Base-by-base conservation (phyloP, 1,140 invertebrate species). In the Lethrus apterus region DNA sequence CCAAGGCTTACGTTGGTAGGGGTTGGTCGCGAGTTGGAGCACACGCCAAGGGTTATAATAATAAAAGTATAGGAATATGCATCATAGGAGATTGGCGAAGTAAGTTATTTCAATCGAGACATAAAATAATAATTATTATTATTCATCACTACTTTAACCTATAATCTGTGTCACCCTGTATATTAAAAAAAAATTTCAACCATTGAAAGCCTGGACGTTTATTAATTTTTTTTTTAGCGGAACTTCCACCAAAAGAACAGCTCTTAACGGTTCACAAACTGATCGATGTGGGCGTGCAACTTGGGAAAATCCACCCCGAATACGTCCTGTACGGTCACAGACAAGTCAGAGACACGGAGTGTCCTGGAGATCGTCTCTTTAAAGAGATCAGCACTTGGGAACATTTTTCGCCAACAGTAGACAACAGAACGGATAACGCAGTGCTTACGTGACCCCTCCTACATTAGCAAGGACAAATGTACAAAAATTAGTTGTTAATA, bases 21-120 rank as follows among this genome's bases (percentile, higher is more conserved):
- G 84, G 84, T 1, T 92, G 86, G 79, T 72, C 78, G 15, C 66
- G 59, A 2, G 63, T 80, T 0, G 86, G 86, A 2, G 82, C 83
- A 0, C 85, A 90, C 55, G 76, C 86, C 0, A 75, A 73, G 2
- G 65, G 62, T 13, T 87, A 79, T 55, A 90, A 91, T 64, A 67
- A 62, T 31, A 70, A 66, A 35, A 86, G 84, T 48, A 75, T 89
- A 14, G 86, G 83, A 36, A 84, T 89, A 51, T 79, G 77, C 19
- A 67, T 89, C 3, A 84, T 89, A 46, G 83, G 72, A 20, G 77
- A 80, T 56, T 81, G 76, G 75, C 65, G 67, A 67, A 65, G 77
- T 79, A 61, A 46, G 44, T 13, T 20, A 23, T 14, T 7, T n/a
- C 5, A 26, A 26, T 7, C 5, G 5, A 26, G n/a, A 26, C 24